Base-by-base conservation (phyloP, 2,888 invertebrate species). In the Teleogryllus oceanicus region DNA sequence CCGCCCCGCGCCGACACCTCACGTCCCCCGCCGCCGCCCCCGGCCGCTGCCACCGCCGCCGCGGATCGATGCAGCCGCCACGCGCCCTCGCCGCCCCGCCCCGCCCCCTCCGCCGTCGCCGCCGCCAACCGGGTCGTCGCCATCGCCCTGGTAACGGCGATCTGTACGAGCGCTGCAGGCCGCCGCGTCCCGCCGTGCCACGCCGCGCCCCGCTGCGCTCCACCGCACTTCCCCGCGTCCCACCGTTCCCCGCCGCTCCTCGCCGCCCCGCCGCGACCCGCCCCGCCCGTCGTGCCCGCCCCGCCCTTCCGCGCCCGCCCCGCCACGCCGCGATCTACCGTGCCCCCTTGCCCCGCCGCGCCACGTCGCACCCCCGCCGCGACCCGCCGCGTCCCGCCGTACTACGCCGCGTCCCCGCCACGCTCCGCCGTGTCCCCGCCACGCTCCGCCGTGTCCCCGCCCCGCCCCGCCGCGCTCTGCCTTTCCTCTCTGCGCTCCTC, bases 51-150 rank as follows among this genome's bases (percentile, higher is more conserved):
- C n/a, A n/a, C 37, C 37, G 37, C 37, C 62, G 62, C 62, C 62
- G 62, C 62, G n/a, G 62, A 62, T 62, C 62, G 62, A 62, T 62
- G 62, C 62, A 62, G 62, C 62, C 62, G 16, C 62, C 62, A 62
- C 62, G 62, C 62, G 62, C 62, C 62, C 62, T 62, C 62, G 16
- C n/a, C 62, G 16, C 13, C 62, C 62, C n/a, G 16, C 13, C 5
- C 62, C 62, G 13, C 62, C n/a, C 62, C 8, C 62, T 2, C 12
- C 62, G 62, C 62, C 62, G 13, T 3, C 24, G 24, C 24, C 24
- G 24, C 24, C 24, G 24, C 24, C 24, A 2, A 2, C 2, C 24
- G 62, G 13, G 62, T 13, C n/a, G 62, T 18, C 62, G 62, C 62
- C 62, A n/a, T n/a, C 16, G 62, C 62, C 16, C 16, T n/a, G 62